These are phyloP conservation scores for Orchesellides sinensis DNA, from an alignment of 2,888 invertebrate species.

Conservation along the genomic window DNA sequence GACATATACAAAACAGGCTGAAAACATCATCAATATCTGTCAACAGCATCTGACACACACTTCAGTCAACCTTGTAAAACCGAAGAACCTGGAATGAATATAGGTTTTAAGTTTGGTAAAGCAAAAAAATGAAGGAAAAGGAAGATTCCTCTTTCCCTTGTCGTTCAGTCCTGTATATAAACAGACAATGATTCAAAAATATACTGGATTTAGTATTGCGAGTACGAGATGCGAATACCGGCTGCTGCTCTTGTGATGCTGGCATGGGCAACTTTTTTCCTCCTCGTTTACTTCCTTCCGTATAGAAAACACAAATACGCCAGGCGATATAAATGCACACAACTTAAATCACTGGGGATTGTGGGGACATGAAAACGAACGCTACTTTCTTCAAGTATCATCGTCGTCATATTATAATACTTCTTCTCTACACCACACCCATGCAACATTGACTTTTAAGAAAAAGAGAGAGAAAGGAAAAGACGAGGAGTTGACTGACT, in stretches of 20 bases:
- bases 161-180: background rate
- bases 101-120: background rate
- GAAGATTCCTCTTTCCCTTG: slow-evolving; percentile 18
- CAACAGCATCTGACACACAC: slow-evolving; percentile 74
- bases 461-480: slow-evolving; percentile 6
- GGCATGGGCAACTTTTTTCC: background rate
- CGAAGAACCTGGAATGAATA: slow-evolving; percentile 56
- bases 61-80: slow-evolving; percentile 64
- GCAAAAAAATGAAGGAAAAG: background rate
- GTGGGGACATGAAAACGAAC: too few relatives aligned
- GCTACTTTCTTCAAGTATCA: too few relatives aligned
- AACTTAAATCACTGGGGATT: too few relatives aligned
- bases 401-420: too few relatives aligned
- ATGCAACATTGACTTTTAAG: background rate
- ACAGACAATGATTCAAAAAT: slow-evolving; percentile 7
- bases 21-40: slow-evolving; percentile 75
- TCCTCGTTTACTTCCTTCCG: slow-evolving; percentile 15
- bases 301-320: too few relatives aligned
- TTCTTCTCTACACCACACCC: too few relatives aligned
- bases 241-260: background rate
- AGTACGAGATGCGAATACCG: slow-evolving; percentile 1
- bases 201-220: background rate
- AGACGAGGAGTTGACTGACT: slow-evolving; percentile 17
- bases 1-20: slow-evolving; percentile 66
- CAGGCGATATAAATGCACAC: too few relatives aligned